phyloP scores from a whole-genome alignment of 1,140 invertebrate species.

The Zophobas atratus region DNA sequence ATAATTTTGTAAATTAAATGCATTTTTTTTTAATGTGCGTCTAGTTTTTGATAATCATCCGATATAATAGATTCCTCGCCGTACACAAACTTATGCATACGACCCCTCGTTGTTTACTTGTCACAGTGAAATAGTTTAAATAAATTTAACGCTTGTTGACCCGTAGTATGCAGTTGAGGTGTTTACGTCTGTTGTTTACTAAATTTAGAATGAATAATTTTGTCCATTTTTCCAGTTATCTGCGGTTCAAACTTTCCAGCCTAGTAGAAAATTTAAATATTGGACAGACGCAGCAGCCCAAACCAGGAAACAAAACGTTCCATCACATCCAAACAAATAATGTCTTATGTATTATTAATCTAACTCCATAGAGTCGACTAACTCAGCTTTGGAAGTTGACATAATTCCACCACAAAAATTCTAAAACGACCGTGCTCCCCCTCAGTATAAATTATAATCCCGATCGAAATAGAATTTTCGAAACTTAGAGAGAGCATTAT shows the following conservation, averaged over 20 bases:
- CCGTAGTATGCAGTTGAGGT: constrained; percentile 25
- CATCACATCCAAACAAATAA: not conserved
- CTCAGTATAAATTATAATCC: constrained; percentile 30
- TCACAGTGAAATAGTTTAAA: constrained; percentile 30
- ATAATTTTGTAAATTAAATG: too few species aligned
- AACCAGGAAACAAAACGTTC: not conserved
- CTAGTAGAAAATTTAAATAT: not conserved
- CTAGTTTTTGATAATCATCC: too few species aligned
- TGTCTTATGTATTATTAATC: constrained; percentile 32
- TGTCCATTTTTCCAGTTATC: constrained; percentile 11
- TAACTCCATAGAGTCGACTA: constrained; percentile 2
- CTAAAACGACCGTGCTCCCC: constrained; percentile 13
- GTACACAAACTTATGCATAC: constrained; percentile 14
- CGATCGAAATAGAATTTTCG: constrained; percentile 44
- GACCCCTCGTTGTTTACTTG: constrained; percentile 33
- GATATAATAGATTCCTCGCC: not conserved
- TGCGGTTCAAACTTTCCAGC: not conserved
- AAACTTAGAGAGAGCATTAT: constrained; percentile 47
- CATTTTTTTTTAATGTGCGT: too few species aligned
- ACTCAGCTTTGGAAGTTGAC: constrained; percentile 26
- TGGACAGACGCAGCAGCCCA: not conserved
- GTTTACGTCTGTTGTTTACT: constrained; percentile 22
- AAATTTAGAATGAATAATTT: constrained; percentile 25
- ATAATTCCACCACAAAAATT: constrained; percentile 19
- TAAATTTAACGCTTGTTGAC: constrained; percentile 36